Evolutionary conservation across 2,888 invertebrate species (phyloP).

Genomic region (Yponomeuta malinellus): DNA sequence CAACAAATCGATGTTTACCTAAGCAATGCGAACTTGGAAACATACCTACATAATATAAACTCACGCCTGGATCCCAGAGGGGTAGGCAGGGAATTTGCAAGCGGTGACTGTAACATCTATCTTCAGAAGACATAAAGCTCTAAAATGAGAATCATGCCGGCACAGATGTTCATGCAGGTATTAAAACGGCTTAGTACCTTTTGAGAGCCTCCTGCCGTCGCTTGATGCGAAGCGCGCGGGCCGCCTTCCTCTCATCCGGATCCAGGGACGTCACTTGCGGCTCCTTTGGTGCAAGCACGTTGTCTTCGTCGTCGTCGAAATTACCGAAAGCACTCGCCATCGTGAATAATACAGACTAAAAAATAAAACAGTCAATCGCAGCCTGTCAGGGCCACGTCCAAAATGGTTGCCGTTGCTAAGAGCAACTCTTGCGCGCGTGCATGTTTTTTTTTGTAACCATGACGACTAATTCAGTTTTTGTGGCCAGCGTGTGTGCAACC

Average conservation of each 20-base stretch:
- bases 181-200: slow-evolving; percentile 45
- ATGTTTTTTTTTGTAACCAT: too few species aligned
- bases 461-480: too few species aligned
- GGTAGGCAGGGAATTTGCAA: too few species aligned
- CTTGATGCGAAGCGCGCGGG: slow-evolving; percentile 80
- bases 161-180: neutral
- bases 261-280: slow-evolving; percentile 78
- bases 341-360: neutral
- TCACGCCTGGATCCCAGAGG: too few species aligned
- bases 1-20: too few species aligned
- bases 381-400: neutral
- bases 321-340: slow-evolving; percentile 19
- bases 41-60: too few species aligned
- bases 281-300: slow-evolving; percentile 67
- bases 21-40: too few species aligned
- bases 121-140: too few species aligned
- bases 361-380: neutral
- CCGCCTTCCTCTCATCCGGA: slow-evolving; percentile 82
- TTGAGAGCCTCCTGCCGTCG: slow-evolving; percentile 76
- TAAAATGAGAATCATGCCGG: too few species aligned
- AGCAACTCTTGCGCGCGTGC: neutral
- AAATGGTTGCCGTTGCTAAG: neutral
- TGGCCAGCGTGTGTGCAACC: too few species aligned
- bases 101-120: too few species aligned
- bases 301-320: slow-evolving; percentile 53